Base-by-base conservation (phyloP, 35 echinoderm and acorn worm species). In the Heliocidaris erythrogramma region DNA sequence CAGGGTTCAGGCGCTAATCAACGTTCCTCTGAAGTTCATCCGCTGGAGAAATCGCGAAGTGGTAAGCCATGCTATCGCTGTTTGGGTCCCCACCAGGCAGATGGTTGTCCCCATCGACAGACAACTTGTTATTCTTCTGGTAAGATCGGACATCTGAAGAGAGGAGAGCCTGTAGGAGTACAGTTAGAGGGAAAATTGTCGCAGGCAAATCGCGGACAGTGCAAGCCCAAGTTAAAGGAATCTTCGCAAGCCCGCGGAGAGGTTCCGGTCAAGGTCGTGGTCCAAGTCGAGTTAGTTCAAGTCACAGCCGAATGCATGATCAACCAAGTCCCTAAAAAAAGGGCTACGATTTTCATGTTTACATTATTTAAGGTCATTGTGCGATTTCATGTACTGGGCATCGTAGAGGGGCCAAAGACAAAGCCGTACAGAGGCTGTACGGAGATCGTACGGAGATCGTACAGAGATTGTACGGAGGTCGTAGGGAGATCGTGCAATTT, bases 101-200 rank as follows among this genome's bases (percentile, higher is more conserved):
- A 18, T 49, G 9, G 56, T 50, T 95, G 94, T 89, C 85, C 85
- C 27, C 86, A 90, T 13, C 69, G 9, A 31, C 29, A 65, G 13
- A 21, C 9, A 2, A 94, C 31, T 6, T 95, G 86, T 60, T 88
- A 86, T 24, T 35, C 31, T 24, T 94, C 31, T 47, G 48, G 27
- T n/a, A 94, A 94, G 48, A 84, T 88, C 5, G 94, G 94, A 3
- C 94, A 94, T 59, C 10, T 94, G 29, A 86, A 88, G n/a, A n/a
- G n/a, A n/a, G n/a, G 49, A 88, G 50, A 87, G 32, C 94, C 30
- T 94, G 69, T 31, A 91, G 9, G 35, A 91, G 35, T 91, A 31
- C 47, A 24, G n/a, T n/a, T n/a, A n/a, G n/a, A n/a, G n/a, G n/a
- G n/a, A n/a, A n/a, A n/a, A n/a, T n/a, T n/a, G n/a, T n/a, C n/a